Conservation (phyloP, 2,888 invertebrate species). For the Neoitamus cyanurus region DNA sequence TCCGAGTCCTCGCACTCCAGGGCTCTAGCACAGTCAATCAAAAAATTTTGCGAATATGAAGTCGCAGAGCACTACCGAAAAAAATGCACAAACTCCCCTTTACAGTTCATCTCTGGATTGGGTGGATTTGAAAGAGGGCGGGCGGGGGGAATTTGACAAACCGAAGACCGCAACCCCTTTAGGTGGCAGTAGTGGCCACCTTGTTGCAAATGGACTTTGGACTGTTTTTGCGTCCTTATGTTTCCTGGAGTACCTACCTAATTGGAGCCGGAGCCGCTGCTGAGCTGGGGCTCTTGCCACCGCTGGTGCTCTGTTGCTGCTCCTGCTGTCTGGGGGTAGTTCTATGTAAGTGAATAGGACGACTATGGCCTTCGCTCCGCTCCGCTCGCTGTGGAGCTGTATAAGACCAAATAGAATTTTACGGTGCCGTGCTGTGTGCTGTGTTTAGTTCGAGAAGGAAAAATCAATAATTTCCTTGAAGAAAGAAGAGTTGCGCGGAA, state of each 20-base stretch:
- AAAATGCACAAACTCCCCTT: background rate
- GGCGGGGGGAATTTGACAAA: background rate
- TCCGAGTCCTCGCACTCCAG: background rate
- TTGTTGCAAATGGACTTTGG: slow-evolving; percentile 12
- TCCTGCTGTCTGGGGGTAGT: slow-evolving; percentile 3
- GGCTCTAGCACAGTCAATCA: background rate
- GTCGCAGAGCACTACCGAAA: background rate
- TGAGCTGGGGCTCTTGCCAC: background rate
- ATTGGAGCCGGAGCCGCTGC: background rate
- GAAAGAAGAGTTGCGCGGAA: slow-evolving; percentile 43
- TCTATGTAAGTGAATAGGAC: slow-evolving; percentile 25
- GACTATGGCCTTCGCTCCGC: background rate
- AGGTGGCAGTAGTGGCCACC: background rate
- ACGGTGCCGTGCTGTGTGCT: background rate
- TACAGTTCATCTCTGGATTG: background rate
- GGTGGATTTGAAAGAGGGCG: background rate
- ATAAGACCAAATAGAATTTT: slow-evolving; percentile 24
- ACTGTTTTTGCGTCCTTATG: slow-evolving; percentile 9
- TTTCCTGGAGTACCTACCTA: slow-evolving; percentile 16
- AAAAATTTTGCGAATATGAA: background rate
- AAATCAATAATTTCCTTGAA: slow-evolving; percentile 39
- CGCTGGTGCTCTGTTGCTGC: background rate
- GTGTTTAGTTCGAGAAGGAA: slow-evolving; percentile 13
- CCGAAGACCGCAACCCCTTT: background rate
- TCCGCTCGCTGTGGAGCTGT: background rate